A percentile compares a stretch with the other conserved stretches of the same genome.
Evolutionary conservation across 2,797 vertebrate species (phyloP).

Genomic region (Lemur catta): DNA sequence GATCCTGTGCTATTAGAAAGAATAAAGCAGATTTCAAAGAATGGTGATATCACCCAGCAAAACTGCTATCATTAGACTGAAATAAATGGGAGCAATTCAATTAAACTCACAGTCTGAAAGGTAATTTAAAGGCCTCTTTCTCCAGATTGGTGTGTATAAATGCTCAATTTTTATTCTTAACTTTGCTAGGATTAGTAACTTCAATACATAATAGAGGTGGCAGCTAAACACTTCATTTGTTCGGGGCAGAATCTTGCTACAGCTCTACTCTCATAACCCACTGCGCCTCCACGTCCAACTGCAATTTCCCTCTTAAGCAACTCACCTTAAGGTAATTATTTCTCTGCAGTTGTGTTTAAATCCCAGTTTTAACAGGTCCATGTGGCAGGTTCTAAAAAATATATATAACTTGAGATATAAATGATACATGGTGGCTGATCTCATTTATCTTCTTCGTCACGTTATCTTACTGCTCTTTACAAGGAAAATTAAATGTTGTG

Average conservation of each 20-base stretch:
- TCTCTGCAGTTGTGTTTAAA: constrained; percentile 25
- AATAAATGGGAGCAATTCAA: constrained; percentile 51
- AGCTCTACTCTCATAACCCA: neutral
- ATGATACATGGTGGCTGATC: neutral
- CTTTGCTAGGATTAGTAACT: neutral
- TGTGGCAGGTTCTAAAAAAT: neutral
- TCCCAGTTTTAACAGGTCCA: constrained; percentile 27
- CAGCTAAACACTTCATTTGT: neutral
- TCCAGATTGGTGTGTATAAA: constrained; percentile 46
- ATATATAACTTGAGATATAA: constrained; percentile 25
- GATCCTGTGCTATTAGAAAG: neutral
- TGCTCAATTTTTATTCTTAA: constrained; percentile 28
- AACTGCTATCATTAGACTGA: neutral
- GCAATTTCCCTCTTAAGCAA: neutral
- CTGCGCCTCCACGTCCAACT: neutral
- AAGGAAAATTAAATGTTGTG: constrained; percentile 31
- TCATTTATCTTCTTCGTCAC: constrained; percentile 56
- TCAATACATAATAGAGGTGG: neutral
- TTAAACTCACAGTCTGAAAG: constrained; percentile 51
- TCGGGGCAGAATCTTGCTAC: neutral
- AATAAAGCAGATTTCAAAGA: constrained; percentile 59
- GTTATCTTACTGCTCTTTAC: neutral
- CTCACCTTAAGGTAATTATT: constrained; percentile 52
- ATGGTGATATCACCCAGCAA: constrained; percentile 40
- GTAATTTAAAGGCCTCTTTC: constrained; percentile 33